Conservation (phyloP, 2,113 vertebrate species). For the Embiotoca jacksoni region DNA sequence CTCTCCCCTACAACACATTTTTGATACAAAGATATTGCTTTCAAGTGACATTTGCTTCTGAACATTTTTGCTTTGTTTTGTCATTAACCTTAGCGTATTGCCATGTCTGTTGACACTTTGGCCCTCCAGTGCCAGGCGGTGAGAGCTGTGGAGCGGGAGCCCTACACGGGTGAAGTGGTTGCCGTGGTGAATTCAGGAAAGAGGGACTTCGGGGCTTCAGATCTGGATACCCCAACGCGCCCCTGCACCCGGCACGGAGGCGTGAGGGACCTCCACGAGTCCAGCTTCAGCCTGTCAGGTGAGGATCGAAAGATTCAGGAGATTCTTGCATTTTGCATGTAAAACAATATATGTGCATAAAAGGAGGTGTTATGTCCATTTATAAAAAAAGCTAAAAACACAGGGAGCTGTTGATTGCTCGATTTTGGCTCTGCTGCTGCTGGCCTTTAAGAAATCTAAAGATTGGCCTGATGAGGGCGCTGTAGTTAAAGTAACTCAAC, state of each 20-base stretch:
- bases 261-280: slow-evolving; percentile 95
- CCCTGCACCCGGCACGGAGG: slow-evolving; percentile 93
- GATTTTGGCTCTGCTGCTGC: background rate
- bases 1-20: no score
- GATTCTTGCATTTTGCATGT: background rate
- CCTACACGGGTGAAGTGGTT: slow-evolving; percentile 94
- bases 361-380: background rate
- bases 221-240: slow-evolving; percentile 90
- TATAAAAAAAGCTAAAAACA: no score
- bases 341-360: background rate
- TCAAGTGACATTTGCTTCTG: no score
- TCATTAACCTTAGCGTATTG: background rate
- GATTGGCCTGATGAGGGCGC: slow-evolving; percentile 34
- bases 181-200: slow-evolving; percentile 88
- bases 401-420: background rate
- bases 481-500: slow-evolving; percentile 1
- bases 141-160: slow-evolving; percentile 92
- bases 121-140: slow-evolving; percentile 86
- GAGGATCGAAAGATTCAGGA: slow-evolving; percentile 14
- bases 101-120: background rate
- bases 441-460: background rate
- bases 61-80: background rate
- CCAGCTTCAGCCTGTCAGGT: slow-evolving; percentile 98
- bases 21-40: no score
- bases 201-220: slow-evolving; percentile 87